Base-by-base conservation (phyloP, 2,888 invertebrate species). In the Gymnosoma rotundatum region DNA sequence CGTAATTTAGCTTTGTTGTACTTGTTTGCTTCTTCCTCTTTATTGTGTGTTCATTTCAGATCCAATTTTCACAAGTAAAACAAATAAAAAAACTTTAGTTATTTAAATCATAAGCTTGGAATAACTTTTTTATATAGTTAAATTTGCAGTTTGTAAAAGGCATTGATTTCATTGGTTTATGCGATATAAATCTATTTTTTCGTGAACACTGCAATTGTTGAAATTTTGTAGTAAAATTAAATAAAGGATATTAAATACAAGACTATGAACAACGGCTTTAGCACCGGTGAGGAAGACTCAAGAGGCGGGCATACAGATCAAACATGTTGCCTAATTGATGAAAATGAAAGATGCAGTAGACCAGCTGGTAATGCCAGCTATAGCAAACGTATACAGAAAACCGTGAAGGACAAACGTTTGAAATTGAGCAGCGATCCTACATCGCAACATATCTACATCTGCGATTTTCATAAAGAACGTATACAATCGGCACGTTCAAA, bases 331-430 rank as follows among this genome's bases (percentile, higher is more conserved):
- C 94, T 98, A 88, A 95, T 98, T 89, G 97, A 97, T 92, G 97
- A 97, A 92, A 95, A 95, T 86, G 96, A 96, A 88, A 94, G 97
- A 87, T 99, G 98, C 93, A 94, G 95, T 87, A 95, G 97, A 90
- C 94, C 96, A 78, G 98, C 92, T 67, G 92, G 92, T 20, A 90
- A 92, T 94, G 99, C 99, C 88, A 97, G 98, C 61, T 99, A 98
- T 93, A 98, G 97, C 93, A 98, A 99, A 92, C 95, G 98, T 88
- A 98, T 99, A 89, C 98, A 98, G 93, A 98, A 98, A 92, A 98
- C 97, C 78, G 98, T 98, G 48, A 96, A 97, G 72, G 98, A 98
- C 90, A 94, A 97, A 89, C 95, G 97, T 89, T 94, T 99, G 56
- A 97, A 97, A 91, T 95, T 99, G 56, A 96, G 95, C 91, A 95